Evolutionary conservation across 2,888 invertebrate species (phyloP).

Genomic region (Patella caerulea): DNA sequence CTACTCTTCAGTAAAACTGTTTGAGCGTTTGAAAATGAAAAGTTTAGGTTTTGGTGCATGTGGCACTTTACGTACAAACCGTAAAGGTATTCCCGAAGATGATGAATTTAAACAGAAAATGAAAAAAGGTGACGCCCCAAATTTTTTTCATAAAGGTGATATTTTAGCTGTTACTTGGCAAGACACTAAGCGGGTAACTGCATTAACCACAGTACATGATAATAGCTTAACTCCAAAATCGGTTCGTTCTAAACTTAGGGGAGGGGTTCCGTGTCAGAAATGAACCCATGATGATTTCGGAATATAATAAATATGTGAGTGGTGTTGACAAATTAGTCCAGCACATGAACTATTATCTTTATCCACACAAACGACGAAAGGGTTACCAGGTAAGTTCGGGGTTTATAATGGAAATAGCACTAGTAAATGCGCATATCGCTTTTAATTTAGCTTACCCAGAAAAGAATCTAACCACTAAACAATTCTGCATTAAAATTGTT

Average conservation of each 20-base stretch:
- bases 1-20: background rate
- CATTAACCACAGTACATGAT: background rate
- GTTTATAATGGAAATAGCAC: background rate
- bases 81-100: background rate
- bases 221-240: background rate
- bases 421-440: background rate
- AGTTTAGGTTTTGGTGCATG: no score
- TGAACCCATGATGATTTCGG: background rate
- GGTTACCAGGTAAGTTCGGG: background rate
- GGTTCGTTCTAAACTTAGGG: background rate
- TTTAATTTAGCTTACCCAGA: background rate
- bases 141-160: background rate
- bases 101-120: background rate
- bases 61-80: no score
- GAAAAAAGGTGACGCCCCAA: background rate
- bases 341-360: background rate
- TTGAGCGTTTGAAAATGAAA: background rate
- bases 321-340: background rate
- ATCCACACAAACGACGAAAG: background rate
- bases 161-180: background rate
- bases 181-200: background rate
- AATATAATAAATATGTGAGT: background rate
- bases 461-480: background rate
- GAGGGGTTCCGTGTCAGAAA: background rate
- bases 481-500: background rate